Conservation (phyloP, 1,140 invertebrate genomes). For the Theocolax elegans region DNA sequence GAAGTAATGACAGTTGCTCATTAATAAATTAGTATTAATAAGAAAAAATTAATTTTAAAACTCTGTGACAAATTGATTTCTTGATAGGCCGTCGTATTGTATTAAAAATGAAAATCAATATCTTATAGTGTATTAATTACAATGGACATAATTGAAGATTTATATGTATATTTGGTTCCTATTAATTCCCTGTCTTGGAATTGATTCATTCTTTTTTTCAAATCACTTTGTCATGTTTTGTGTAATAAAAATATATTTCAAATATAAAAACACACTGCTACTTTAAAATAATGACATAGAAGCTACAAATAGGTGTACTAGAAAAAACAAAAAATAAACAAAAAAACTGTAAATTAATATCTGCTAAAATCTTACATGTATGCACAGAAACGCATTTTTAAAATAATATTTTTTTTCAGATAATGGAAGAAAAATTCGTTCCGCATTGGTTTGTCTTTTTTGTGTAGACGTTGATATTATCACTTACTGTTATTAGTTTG, state of each 20-base stretch:
- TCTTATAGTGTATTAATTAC: no score
- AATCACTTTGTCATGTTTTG: neutral
- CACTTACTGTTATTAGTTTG: neutral
- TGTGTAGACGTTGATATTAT: no score
- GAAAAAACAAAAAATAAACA: no score
- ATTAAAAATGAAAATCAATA: no score
- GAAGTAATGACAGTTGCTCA: no score
- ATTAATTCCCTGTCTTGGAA: no score
- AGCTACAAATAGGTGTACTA: constrained; percentile 8
- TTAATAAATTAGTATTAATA: no score
- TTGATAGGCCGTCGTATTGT: no score
- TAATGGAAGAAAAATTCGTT: neutral
- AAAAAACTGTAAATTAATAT: constrained; percentile 8
- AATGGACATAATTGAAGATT: no score
- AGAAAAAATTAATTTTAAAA: no score
- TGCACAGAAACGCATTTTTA: constrained; percentile 1
- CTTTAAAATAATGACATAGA: neutral
- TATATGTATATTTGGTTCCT: no score
- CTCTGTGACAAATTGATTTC: no score
- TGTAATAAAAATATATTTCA: neutral
- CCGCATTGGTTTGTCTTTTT: neutral
- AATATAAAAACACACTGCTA: neutral
- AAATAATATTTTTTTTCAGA: constrained; percentile 2
- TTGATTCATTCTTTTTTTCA: neutral
- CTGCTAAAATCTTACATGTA: neutral